Percentiles rank a stretch among this genome's conserved stretches.
Conservation (phyloP, 2,888 invertebrate genomes). For the Diogma glabrata region DNA sequence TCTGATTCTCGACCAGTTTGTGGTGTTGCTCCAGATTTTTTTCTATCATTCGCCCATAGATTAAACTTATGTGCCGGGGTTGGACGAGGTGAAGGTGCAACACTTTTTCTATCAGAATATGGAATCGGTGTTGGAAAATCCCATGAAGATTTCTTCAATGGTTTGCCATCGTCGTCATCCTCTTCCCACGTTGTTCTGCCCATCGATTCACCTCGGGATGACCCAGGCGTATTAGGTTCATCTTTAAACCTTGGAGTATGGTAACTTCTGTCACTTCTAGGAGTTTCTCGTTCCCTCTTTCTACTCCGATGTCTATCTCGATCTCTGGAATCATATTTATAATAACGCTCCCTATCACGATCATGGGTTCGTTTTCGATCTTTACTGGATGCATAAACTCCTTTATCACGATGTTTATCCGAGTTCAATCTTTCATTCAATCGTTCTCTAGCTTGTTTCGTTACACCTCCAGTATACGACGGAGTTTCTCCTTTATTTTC, state of each 20-base stretch:
- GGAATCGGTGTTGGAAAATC: slow-evolving; percentile 80
- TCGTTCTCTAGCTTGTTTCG: slow-evolving; percentile 50
- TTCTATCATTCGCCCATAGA: slow-evolving; percentile 59
- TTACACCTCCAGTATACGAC: slow-evolving; percentile 86
- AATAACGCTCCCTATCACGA: slow-evolving; percentile 27
- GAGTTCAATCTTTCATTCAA: slow-evolving; percentile 52
- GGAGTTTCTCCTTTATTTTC: slow-evolving; percentile 79
- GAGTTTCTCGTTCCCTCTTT: slow-evolving; percentile 22
- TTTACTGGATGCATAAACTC: slow-evolving; percentile 57
- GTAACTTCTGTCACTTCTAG: slow-evolving; percentile 31
- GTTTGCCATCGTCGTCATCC: slow-evolving; percentile 56
- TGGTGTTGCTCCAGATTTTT: slow-evolving; percentile 54
- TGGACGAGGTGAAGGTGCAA: slow-evolving; percentile 48
- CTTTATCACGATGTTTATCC: slow-evolving; percentile 45
- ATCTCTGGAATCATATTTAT: slow-evolving; percentile 30
- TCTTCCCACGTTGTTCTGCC: slow-evolving; percentile 42
- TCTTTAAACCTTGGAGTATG: slow-evolving; percentile 56
- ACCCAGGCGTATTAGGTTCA: slow-evolving; percentile 74
- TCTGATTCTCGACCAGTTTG: slow-evolving; percentile 30
- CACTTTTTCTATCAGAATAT: slow-evolving; percentile 26
- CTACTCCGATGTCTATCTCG: slow-evolving; percentile 22
- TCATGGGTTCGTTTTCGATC: slow-evolving; percentile 39
- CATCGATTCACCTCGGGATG: slow-evolving; percentile 48
- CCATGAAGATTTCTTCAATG: slow-evolving; percentile 69
- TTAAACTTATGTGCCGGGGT: slow-evolving; percentile 69